Evolutionary conservation across 2,797 vertebrate species (phyloP).

Genomic region (Monodelphis domestica): DNA sequence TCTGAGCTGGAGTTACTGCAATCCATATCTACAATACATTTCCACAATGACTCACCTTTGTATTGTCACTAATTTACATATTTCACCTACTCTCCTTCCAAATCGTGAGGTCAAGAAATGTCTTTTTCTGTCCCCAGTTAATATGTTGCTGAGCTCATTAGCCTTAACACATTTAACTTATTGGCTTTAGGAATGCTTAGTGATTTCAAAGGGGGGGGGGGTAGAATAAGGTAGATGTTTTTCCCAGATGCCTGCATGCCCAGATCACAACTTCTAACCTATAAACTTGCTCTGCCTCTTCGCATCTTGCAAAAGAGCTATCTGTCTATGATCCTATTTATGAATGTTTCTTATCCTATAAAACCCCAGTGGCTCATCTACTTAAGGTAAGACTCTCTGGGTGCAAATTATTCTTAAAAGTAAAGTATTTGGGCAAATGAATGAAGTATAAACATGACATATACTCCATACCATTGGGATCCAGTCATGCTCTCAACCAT

Average conservation of each 20-base stretch:
- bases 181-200: slow-evolving; percentile 58
- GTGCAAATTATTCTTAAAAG: slow-evolving; percentile 69
- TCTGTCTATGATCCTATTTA: slow-evolving; percentile 59
- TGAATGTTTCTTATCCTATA: slow-evolving; percentile 48
- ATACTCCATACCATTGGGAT: slow-evolving; percentile 11
- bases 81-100: slow-evolving; percentile 77
- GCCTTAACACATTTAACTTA: slow-evolving; percentile 71
- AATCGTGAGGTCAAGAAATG: slow-evolving; percentile 73
- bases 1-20: slow-evolving; percentile 48
- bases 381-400: slow-evolving; percentile 65
- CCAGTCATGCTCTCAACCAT: slow-evolving; percentile 33
- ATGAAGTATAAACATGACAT: background rate
- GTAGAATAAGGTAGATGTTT: slow-evolving; percentile 66
- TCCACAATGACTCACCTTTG: slow-evolving; percentile 77
- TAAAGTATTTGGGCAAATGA: slow-evolving; percentile 44
- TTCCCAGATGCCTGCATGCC: slow-evolving; percentile 63
- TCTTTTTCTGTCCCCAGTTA: slow-evolving; percentile 68
- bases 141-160: slow-evolving; percentile 67
- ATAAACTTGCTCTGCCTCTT: slow-evolving; percentile 55
- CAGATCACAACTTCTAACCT: slow-evolving; percentile 70
- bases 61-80: slow-evolving; percentile 74
- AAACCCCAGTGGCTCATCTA: slow-evolving; percentile 63
- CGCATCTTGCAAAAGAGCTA: slow-evolving; percentile 43
- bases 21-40: slow-evolving; percentile 64
- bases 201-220: slow-evolving; percentile 42